phyloP scores from a whole-genome alignment of 2,113 vertebrate genomes.

The Pelmatolapia mariae region DNA sequence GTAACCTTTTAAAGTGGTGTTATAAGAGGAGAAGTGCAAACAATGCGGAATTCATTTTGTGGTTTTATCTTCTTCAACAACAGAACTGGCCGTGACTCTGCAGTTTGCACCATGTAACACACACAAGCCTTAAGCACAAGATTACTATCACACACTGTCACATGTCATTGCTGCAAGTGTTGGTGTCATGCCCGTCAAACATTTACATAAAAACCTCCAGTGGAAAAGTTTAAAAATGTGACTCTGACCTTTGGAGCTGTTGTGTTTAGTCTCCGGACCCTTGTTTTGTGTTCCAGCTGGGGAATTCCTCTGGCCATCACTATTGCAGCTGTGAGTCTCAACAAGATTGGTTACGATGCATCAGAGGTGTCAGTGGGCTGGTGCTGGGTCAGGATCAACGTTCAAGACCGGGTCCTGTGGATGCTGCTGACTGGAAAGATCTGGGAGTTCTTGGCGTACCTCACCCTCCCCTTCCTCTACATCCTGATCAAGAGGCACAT shows the following conservation, averaged over 20 bases:
- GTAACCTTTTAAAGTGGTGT: background rate
- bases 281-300: conserved; percentile 75
- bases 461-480: conserved; percentile 85
- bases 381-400: conserved; percentile 88
- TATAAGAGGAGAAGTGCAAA: background rate
- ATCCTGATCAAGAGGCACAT: conserved; percentile 91
- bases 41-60: background rate
- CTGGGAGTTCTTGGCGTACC: conserved; percentile 92
- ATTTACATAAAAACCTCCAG: background rate
- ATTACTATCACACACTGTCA: conserved; percentile 6
- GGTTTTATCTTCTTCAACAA: background rate
- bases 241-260: background rate
- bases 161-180: background rate
- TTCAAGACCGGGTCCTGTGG: conserved; percentile 83
- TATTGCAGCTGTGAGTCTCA: conserved; percentile 73
- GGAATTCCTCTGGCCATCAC: conserved; percentile 87
- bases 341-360: conserved; percentile 91
- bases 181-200: background rate
- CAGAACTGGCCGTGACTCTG: background rate
- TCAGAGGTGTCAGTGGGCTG: conserved; percentile 95
- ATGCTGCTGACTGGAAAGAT: conserved; percentile 91
- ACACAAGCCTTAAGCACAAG: background rate
- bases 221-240: background rate
- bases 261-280: background rate
- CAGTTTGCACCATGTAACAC: background rate